Base-by-base conservation (phyloP, 2,888 invertebrate genomes). In the Cryptops parisi region DNA sequence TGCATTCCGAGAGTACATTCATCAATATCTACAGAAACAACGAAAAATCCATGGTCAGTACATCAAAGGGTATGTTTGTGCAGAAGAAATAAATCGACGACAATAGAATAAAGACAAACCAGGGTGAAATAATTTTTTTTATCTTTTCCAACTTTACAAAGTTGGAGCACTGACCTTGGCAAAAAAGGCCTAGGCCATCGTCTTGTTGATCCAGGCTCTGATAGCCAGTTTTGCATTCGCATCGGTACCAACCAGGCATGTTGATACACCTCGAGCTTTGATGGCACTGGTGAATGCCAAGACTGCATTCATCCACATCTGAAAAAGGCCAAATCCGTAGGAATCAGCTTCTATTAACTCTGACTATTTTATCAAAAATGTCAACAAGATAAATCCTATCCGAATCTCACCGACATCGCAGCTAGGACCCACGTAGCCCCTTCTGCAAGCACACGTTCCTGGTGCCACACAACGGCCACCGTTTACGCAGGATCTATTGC, bases 211-310 rank as follows among this genome's bases (percentile, higher is more conserved):
- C n/a, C 33, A 61, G 60, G 54, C 69, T 67, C 51, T 68, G 76
- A 71, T 82, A 89, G 3, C 89, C 89, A 54, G 78, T 76, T 60
- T 80, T 78, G 70, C 89, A 89, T 62, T 83, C 80, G 71, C 90
- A 90, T 70, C 85, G 83, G 72, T 85, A 87, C 78, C 86, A 87
- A 61, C 89, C 89, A 43, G 86, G 86, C 52, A 65, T 83, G 72
- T 89, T 89, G 69, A 86, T 78, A 71, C 89, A 89, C 52, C 76
- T 74, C 50, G 87, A 84, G 61, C 82, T 78, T 60, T 77, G 75
- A 60, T 81, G 80, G 71, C 89, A 89, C 56, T 79, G 75, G 63
- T 81, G 78, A 52, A 78, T 72, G 58, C 78, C 78, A 59, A 78
- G 74, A 19, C 76, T 73, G 72, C 89, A 89, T 72, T 89, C 90